Evolutionary conservation across 2,888 invertebrate species (phyloP), one percentile per base, ranked within the genome.

Genomic region (Archips crataeganus): DNA sequence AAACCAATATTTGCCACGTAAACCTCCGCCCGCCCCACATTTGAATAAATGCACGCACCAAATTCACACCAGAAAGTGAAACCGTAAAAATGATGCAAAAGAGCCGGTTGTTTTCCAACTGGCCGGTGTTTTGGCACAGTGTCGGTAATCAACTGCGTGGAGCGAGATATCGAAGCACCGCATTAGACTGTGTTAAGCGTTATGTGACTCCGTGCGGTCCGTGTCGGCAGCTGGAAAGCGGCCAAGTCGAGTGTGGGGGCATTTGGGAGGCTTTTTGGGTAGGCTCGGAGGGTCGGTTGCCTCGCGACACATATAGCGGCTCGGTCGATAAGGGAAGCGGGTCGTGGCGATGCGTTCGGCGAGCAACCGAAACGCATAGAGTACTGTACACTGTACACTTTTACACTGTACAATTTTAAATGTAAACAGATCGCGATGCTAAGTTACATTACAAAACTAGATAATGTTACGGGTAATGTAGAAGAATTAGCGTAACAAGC

Each of bases 291-390:
- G 84, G 85, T 77, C 76, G 86, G 87, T 85, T 85, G 87, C 86
- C 84, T 80, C 84, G 87, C 92, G 92, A 89, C 91, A 92, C 87
- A 91, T 87, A 92, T 91, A 92, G 85, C 86, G 84, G 85, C 80
- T 79, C 88, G 94, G 92, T 94, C 93, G 93, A 93, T 94, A 93
- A 84, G 84, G 86, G 82, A 85, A 85, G 85, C 90, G 85, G 87
- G 84, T 85, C 78, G 84, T 79, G 85, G 82, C 88, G 89, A 91
- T 94, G 92, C 93, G 93, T 89, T 91, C 86, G 80, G 77, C 74
- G 74, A 77, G 77, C 79, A 78, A 71, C 49, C 80, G 77, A 85
- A 87, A 84, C 86, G 88, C 88, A 88, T 81, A 80, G 76, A 80
- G 82, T 81, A 82, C 81, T 80, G 80, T 79, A 74, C 74, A 75